Evolutionary conservation across 2,888 invertebrate species (phyloP), one percentile per base, ranked within the genome.

Genomic region (Epirrita christyi): DNA sequence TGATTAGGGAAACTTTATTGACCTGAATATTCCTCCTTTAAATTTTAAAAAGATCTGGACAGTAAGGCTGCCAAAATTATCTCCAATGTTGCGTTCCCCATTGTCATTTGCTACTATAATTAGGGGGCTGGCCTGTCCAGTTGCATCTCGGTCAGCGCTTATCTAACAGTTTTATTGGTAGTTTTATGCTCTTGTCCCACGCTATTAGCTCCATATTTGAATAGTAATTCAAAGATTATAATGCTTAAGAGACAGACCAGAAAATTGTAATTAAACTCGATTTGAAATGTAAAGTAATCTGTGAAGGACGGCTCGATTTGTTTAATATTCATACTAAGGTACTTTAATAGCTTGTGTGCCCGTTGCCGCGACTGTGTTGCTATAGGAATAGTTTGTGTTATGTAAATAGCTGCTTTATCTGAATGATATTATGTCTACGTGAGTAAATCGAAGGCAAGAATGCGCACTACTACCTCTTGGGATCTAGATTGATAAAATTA

Each of bases 121-220:
- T n/a, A n/a, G n/a, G n/a, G 55, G 43, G 52, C 67, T 59, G 63
- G 60, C 43, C 61, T 37, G 58, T 55, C 67, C 62, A 61, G 72
- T 71, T 71, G 65, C 70, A 76, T 71, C 61, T 62, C 75, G 73
- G 73, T 71, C 72, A 71, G 55, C 54, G 44, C 47, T 37, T 61
- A 29, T 47, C 28, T 55, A 51, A 37, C 34, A 13, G 59, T 52
- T 51, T 50, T 61, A 29, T 34, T 55, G 48, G 34, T 29, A 13
- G 59, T 52, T 51, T 50, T 61, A 29, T 34, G 46, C 62, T 61
- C 47, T 66, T 38, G 48, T 14, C 10, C 21, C 29, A 38, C 42
- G 27, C 0, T 2, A 7, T 61, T 58, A 62, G 48, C 15, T 14
- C 52, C 36, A 55, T 6, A 55, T 49, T 60, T 48, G 38, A 32